Percentiles rank a stretch among this genome's conserved stretches.
Evolutionary conservation across 2,113 vertebrate species (phyloP).

Genomic region (Steatornis caripensis): DNA sequence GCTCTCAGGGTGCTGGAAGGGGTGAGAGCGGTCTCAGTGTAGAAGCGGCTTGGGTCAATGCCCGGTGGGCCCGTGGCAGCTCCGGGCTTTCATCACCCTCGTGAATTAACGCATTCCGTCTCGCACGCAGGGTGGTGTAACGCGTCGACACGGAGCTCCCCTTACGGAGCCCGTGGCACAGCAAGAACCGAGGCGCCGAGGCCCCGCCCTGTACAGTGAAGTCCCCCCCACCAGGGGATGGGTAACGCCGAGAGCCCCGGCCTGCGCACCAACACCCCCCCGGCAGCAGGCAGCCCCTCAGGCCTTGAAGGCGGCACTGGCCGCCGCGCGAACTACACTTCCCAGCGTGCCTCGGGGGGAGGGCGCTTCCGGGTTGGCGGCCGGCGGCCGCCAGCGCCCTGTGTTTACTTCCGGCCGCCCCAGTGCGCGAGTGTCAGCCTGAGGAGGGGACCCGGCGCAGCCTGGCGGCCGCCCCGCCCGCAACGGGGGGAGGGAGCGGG

Average conservation of each 20-base stretch:
- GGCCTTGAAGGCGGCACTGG: rapidly evolving
- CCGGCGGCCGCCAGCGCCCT: not conserved
- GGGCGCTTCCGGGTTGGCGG: conserved; percentile 26
- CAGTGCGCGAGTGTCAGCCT: conserved; percentile 64
- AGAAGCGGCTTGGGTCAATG: rapidly evolving
- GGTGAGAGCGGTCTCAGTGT: rapidly evolving
- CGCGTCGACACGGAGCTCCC: rapidly evolving
- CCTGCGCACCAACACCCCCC: not conserved
- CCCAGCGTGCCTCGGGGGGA: not conserved
- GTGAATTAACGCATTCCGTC: not conserved
- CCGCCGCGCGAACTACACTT: not conserved
- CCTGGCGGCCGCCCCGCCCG: conserved; percentile 55
- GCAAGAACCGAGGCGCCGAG: rapidly evolving
- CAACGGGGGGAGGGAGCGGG: not conserved
- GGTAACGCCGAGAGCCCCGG: rapidly evolving
- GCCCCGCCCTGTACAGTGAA: rapidly evolving
- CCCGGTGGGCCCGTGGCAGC: not conserved
- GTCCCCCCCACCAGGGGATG: rapidly evolving
- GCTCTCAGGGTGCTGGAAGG: not conserved
- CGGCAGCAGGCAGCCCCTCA: rapidly evolving
- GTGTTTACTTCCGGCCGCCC: conserved; percentile 87
- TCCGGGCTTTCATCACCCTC: no score
- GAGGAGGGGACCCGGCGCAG: conserved; percentile 28
- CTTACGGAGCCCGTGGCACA: rapidly evolving
- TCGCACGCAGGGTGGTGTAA: rapidly evolving